phyloP scores from a whole-genome alignment of 1,140 invertebrate species.

The Scaptomyza graminum region DNA sequence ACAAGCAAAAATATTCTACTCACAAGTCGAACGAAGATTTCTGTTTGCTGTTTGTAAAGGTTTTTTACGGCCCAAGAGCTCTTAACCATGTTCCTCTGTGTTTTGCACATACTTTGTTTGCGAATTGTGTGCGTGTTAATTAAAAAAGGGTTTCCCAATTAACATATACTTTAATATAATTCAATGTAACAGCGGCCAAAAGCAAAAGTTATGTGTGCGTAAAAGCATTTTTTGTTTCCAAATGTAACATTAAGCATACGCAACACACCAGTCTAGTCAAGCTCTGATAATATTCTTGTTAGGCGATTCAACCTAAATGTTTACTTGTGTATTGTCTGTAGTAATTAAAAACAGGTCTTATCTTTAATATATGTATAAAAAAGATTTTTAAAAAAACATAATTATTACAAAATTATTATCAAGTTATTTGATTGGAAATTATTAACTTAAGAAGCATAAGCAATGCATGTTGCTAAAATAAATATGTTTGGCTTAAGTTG shows the following conservation, averaged over 20 bases:
- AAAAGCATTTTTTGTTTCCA: slow-evolving; percentile 8
- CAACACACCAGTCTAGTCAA: slow-evolving; percentile 1
- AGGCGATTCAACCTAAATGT: slow-evolving; percentile 4
- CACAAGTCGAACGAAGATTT: neutral
- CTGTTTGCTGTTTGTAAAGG: slow-evolving; percentile 22
- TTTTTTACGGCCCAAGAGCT: slow-evolving; percentile 7
- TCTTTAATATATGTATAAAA: too few relatives aligned
- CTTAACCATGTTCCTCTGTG: slow-evolving; percentile 36
- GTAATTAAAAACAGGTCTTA: too few relatives aligned
- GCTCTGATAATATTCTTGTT: slow-evolving; percentile 10
- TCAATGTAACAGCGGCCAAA: slow-evolving; percentile 11
- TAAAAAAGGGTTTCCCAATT: slow-evolving; percentile 67
- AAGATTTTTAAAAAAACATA: too few relatives aligned
- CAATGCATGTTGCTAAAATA: too few relatives aligned
- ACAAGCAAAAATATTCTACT: slow-evolving; percentile 1
- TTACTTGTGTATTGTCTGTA: neutral
- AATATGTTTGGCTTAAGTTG: too few relatives aligned
- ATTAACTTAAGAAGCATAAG: too few relatives aligned
- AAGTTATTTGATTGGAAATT: too few relatives aligned
- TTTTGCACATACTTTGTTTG: slow-evolving; percentile 54
- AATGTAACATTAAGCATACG: slow-evolving; percentile 12
- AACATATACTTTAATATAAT: slow-evolving; percentile 15
- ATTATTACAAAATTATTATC: too few relatives aligned
- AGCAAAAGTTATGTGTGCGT: slow-evolving; percentile 11
- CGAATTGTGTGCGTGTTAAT: slow-evolving; percentile 73